Evolutionary conservation across 64 coral and sea anemone genomes (phyloP).

Genomic region (Montipora capricornis): DNA sequence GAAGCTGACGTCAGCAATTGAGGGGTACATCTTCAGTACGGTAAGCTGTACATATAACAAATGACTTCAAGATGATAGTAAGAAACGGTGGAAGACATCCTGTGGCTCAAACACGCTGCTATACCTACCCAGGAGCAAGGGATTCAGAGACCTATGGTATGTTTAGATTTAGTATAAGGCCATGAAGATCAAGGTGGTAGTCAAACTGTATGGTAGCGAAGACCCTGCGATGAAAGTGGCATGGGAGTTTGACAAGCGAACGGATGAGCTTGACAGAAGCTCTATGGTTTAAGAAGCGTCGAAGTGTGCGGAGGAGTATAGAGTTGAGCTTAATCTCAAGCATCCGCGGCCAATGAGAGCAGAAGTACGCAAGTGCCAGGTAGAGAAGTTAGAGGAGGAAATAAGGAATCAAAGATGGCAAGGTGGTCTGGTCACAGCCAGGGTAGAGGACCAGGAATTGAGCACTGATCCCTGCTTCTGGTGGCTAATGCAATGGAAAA

Average conservation of each 20-base stretch:
- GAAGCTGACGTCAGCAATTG: too few relatives aligned
- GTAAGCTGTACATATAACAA: too few relatives aligned
- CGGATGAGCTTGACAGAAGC: too few relatives aligned
- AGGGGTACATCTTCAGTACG: too few relatives aligned
- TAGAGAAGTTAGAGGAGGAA: background rate
- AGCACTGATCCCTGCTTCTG: background rate
- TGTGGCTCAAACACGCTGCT: background rate
- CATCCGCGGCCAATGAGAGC: background rate
- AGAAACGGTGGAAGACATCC: conserved; percentile 29
- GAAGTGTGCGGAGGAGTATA: background rate
- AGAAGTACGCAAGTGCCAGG: background rate
- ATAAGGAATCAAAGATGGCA: background rate
- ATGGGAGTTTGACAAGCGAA: background rate
- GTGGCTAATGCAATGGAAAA: background rate
- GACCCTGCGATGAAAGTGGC: conserved; percentile 6
- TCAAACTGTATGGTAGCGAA: background rate
- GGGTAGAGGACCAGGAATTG: background rate
- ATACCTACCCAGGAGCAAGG: background rate
- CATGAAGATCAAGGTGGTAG: conserved; percentile 30
- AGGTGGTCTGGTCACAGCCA: background rate
- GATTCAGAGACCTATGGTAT: conserved; percentile 12
- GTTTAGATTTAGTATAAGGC: conserved; percentile 38
- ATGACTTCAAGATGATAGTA: background rate
- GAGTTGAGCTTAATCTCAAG: background rate
- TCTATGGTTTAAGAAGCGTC: background rate